These are phyloP conservation scores for Parus major DNA, from an alignment of 2,113 vertebrate genomes.

Conservation along the genomic window DNA sequence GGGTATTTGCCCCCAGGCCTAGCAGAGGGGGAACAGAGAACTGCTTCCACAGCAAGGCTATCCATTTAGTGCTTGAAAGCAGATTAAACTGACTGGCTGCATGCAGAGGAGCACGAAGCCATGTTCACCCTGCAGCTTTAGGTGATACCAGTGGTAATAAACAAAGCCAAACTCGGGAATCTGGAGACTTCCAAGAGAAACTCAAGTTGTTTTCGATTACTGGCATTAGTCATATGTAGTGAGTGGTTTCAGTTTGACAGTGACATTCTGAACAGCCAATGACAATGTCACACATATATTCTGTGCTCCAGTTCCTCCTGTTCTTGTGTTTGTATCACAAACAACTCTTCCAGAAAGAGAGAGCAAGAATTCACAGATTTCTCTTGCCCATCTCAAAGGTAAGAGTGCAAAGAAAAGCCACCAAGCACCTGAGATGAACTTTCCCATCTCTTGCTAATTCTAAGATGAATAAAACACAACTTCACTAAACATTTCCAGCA, in stretches of 20 bases:
- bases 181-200: neutral
- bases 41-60: neutral
- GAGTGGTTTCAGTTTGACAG: neutral
- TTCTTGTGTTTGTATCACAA: neutral
- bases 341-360: neutral
- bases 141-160: neutral
- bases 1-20: neutral
- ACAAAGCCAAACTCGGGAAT: neutral
- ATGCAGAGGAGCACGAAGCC: neutral
- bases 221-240: neutral
- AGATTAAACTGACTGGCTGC: neutral
- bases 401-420: neutral
- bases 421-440: neutral
- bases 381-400: neutral
- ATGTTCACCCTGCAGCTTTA: neutral
- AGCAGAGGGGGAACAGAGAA: neutral
- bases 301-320: neutral
- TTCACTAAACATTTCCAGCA: neutral
- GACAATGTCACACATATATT: neutral
- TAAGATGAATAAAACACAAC: neutral
- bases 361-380: neutral
- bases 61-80: neutral
- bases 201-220: neutral
- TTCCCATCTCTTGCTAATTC: neutral
- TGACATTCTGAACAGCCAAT: neutral